Percentiles rank a stretch among this genome's conserved stretches.
Conservation (phyloP, 2,888 invertebrate species). For the Hetaerina titia region DNA sequence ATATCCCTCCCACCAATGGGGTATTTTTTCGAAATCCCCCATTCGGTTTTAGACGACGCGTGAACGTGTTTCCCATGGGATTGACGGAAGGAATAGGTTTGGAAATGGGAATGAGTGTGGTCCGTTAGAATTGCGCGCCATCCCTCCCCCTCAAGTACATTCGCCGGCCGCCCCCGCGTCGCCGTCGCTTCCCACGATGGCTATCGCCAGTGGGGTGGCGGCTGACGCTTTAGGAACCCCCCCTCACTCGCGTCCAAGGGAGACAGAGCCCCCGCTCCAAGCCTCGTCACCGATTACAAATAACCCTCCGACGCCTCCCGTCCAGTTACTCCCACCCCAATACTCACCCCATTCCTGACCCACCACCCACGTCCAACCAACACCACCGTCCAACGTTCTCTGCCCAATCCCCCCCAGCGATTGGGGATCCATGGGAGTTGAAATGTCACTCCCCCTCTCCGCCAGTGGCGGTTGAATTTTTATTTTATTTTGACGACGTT, state of each 20-base stretch:
- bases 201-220: background rate
- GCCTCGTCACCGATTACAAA: background rate
- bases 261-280: background rate
- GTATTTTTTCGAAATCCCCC: too few relatives aligned
- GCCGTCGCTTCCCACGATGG: background rate
- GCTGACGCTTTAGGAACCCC: background rate
- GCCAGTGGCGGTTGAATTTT: background rate
- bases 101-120: background rate
- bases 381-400: too few relatives aligned
- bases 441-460: background rate
- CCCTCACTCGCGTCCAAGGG: background rate
- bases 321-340: too few relatives aligned
- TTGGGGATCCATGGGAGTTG: too few relatives aligned
- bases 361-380: too few relatives aligned
- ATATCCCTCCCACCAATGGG: too few relatives aligned
- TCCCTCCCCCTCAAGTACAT: background rate
- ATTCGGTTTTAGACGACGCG: too few relatives aligned
- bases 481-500: background rate
- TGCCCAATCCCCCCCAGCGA: background rate
- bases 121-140: background rate
- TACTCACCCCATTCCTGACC: too few relatives aligned
- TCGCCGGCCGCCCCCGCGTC: background rate
- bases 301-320: too few relatives aligned
- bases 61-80: background rate
- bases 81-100: background rate